phyloP scores from a whole-genome alignment of 2,888 invertebrate genomes.

The Chymomyza procnemis region DNA sequence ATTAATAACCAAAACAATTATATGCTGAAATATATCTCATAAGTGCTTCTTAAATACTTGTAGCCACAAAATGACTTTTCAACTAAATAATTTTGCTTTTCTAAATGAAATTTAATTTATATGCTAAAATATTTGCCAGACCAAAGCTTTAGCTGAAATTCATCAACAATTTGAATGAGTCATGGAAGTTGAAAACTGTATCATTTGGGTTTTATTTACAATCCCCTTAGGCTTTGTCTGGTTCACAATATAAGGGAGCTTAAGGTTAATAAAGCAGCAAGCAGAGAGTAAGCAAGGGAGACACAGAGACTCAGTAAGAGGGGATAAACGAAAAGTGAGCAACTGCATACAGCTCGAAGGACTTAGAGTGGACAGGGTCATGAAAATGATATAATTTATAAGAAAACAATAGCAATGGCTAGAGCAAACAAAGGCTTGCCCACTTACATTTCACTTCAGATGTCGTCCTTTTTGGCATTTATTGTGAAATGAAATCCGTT shows the following conservation, averaged over 20 bases:
- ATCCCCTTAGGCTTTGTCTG: neutral
- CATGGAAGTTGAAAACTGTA: neutral
- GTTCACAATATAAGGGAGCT: neutral
- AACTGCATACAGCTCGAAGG: constrained; percentile 2
- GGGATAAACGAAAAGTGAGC: constrained; percentile 22
- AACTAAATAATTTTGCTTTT: neutral
- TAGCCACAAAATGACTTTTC: neutral
- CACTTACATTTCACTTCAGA: constrained; percentile 36
- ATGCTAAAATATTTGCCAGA: neutral
- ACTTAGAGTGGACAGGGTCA: neutral
- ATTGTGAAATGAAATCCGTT: constrained; percentile 21
- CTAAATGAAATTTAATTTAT: neutral
- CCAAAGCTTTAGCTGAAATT: neutral
- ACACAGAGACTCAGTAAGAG: neutral
- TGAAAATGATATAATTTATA: constrained; percentile 30
- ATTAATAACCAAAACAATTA: too few relatives aligned
- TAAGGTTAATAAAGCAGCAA: neutral
- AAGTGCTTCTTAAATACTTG: neutral
- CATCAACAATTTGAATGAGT: neutral
- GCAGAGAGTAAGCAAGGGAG: too few relatives aligned
- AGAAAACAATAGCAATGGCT: constrained; percentile 37
- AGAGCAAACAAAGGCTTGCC: constrained; percentile 34
- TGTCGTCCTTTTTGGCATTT: constrained; percentile 19
- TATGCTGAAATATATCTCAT: neutral
- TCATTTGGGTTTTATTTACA: neutral